phyloP scores from a whole-genome alignment of 2,797 vertebrate species.

The Amblyraja radiata region DNA sequence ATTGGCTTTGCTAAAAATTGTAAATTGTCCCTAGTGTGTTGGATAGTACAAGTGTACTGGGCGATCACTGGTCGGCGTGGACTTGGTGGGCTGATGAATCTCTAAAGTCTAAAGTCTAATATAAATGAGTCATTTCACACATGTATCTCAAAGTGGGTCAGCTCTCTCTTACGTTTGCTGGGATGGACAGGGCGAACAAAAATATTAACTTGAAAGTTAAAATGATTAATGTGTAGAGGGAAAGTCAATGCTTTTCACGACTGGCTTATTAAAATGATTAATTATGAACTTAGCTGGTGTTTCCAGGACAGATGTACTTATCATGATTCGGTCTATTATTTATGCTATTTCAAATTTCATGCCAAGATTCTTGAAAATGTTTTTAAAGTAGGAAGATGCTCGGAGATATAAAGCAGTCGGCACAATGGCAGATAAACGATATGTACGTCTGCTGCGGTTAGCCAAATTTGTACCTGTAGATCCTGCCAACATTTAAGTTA shows the following conservation, averaged over 20 bases:
- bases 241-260: not conserved
- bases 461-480: constrained; percentile 16
- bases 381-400: not conserved
- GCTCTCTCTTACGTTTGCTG: not conserved
- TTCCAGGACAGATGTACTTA: not conserved
- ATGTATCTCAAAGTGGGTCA: not conserved
- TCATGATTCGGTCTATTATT: not conserved
- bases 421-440: not conserved
- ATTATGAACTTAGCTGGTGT: not conserved
- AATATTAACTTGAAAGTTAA: not conserved
- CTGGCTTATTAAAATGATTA: not conserved
- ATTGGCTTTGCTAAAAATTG: no score
- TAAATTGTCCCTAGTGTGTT: no score
- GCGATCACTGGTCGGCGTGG: no score
- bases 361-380: not conserved
- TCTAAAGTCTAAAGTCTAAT: not conserved
- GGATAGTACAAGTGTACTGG: no score
- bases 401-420: not conserved
- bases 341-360: not conserved
- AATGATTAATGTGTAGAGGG: no score
- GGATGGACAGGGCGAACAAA: not conserved
- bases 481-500: not conserved
- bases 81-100: no score
- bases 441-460: not conserved
- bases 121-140: not conserved